Percentiles rank a stretch among this genome's conserved stretches.
Conservation (phyloP, 2,797 vertebrate species). For the Xiphorhynchus erythropygius region DNA sequence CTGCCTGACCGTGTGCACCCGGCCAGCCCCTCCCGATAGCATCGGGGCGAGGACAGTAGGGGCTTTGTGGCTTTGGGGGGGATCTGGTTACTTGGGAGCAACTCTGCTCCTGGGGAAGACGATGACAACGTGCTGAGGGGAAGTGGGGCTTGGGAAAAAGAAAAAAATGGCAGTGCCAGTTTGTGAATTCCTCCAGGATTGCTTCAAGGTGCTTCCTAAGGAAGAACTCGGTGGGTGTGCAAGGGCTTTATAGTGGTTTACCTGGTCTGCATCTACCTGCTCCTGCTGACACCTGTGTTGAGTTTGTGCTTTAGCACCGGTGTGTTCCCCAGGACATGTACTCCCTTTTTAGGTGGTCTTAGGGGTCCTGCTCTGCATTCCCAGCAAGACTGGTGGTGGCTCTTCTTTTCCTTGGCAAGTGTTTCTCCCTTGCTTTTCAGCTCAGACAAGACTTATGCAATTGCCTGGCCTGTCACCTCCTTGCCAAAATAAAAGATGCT, state of each 20-base stretch:
- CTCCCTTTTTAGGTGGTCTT: background rate
- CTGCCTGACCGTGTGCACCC: constrained; percentile 37
- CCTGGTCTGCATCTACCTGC: background rate
- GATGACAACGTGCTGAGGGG: constrained; percentile 40
- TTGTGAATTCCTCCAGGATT: constrained; percentile 31
- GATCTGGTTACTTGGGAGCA: constrained; percentile 75
- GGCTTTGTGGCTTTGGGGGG: constrained; percentile 65
- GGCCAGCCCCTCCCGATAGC: constrained; percentile 60
- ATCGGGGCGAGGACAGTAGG: constrained; percentile 51
- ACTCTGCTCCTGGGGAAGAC: constrained; percentile 9
- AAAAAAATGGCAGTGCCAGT: background rate
- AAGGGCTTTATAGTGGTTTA: background rate
- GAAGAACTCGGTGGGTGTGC: background rate
- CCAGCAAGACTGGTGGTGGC: background rate
- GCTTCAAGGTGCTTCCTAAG: constrained; percentile 22
- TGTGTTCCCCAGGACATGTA: fast-evolving
- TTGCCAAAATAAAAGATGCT: background rate
- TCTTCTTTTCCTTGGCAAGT: background rate
- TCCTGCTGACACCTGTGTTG: background rate
- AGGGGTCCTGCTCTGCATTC: background rate
- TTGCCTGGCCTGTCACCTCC: background rate
- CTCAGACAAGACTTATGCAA: background rate
- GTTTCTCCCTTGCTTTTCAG: background rate
- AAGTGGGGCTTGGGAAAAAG: background rate
- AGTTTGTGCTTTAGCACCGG: background rate